Base-by-base conservation (phyloP, 1,140 invertebrate species). In the Leptinotarsa texana region DNA sequence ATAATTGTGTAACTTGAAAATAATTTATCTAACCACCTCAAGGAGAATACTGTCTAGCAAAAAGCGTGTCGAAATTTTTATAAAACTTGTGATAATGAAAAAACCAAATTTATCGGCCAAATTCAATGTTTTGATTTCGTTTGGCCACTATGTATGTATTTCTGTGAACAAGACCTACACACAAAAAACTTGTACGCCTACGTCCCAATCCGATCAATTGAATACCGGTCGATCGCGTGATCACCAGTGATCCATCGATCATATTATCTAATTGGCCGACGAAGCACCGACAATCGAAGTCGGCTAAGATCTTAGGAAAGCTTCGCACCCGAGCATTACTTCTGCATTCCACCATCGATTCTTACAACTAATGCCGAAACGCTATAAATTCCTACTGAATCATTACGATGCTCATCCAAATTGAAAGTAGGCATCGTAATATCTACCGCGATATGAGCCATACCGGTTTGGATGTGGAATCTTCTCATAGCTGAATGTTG, bases 201-300 rank as follows among this genome's bases (percentile, higher is more conserved):
- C 63, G 13, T 65, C 63, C 22, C 63, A 17, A 65, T 3, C 22
- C 63, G 15, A 57, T 57, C 74, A 67, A 72, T 72, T 77, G 72
- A 75, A 68, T 74, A 51, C 18, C 51, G 66, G 57, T 61, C 62
- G 77, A 63, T 80, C 77, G 80, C 79, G 80, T 81, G 79, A 80
- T 76, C 72, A n/a, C 49, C 63, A 74, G 65, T 24, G 27, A 76
- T 75, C 75, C 80, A 80, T 81, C 78, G 75, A 81, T 81, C 80
- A 81, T 81, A 79, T 80, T 77, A 80, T 79, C 78, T 81, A 81
- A 81, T 81, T 81, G 80, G 79, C 76, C 75, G 77, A 73, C 79
- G 74, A 71, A 61, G 67, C 68, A 71, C 80, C 80, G 80, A 81
- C 80, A 81, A 81, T 80, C 69, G 74, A 72, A 49, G 67, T 75